Conservation (phyloP, 1,140 invertebrate species). For the Littorina saxatilis region DNA sequence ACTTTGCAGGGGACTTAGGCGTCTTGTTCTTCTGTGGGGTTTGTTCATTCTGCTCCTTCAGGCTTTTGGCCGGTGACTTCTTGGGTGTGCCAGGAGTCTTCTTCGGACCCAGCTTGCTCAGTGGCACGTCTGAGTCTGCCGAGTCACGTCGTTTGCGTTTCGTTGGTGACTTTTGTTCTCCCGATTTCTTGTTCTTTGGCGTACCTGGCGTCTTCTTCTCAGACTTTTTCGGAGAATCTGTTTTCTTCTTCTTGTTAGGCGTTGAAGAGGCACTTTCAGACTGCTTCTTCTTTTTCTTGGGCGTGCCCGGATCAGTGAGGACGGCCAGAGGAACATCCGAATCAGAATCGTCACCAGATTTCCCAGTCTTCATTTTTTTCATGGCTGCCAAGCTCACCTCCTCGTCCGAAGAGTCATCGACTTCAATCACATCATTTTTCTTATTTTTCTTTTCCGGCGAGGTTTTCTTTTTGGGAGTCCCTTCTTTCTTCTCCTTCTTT, state of each 20-base stretch:
- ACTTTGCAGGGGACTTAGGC: conserved; percentile 35
- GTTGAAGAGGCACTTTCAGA: background rate
- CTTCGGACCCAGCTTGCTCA: conserved; percentile 49
- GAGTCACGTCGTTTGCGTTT: conserved; percentile 38
- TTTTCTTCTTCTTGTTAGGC: conserved; percentile 19
- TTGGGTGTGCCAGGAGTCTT: conserved; percentile 35
- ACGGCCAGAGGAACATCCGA: conserved; percentile 54
- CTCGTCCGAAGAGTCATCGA: conserved; percentile 39
- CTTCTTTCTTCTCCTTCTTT: conserved; percentile 45
- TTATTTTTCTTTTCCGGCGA: conserved; percentile 40
- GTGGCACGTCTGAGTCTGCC: conserved; percentile 57
- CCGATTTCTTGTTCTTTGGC: conserved; percentile 16
- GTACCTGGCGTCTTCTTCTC: conserved; percentile 12
- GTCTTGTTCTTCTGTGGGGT: conserved; percentile 17
- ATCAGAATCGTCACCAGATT: conserved; percentile 48
- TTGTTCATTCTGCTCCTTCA: conserved; percentile 36
- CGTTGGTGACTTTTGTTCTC: conserved; percentile 5
- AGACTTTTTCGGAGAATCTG: conserved; percentile 9
- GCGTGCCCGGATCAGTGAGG: conserved; percentile 37
- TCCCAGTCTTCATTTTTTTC: conserved; percentile 35
- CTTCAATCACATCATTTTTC: conserved; percentile 31
- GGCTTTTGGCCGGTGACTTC: conserved; percentile 9
- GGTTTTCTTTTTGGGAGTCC: conserved; percentile 44
- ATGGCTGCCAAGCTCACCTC: conserved; percentile 34
- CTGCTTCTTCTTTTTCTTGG: conserved; percentile 36